Evolutionary conservation across 2,888 invertebrate species (phyloP).

Genomic region (Drosophila affinis): DNA sequence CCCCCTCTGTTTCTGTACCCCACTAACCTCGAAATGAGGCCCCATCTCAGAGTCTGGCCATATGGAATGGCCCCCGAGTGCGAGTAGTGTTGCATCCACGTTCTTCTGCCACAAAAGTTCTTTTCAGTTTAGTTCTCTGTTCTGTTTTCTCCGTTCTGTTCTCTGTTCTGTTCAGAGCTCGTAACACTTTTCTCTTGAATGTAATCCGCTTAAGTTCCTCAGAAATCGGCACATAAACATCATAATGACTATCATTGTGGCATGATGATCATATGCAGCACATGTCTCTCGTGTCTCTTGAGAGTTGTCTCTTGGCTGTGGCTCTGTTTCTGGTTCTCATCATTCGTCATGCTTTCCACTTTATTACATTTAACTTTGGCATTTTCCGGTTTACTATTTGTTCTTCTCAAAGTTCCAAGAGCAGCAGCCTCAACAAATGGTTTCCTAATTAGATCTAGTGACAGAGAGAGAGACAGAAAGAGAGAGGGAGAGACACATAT

Average conservation of each 20-base stretch:
- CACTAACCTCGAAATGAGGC: conserved; percentile 72
- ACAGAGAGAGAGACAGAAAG: neutral
- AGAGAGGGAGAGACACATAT: conserved; percentile 10
- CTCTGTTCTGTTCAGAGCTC: conserved; percentile 40
- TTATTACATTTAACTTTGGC: conserved; percentile 43
- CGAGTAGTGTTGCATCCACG: conserved; percentile 12
- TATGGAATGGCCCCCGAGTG: conserved; percentile 34
- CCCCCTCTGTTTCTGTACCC: conserved; percentile 20
- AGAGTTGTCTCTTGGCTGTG: conserved; percentile 12
- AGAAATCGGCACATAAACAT: conserved; percentile 74
- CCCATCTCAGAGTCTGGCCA: conserved; percentile 33
- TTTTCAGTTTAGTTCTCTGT: conserved; percentile 18
- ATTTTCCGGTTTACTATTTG: conserved; percentile 54
- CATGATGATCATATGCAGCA: conserved; percentile 12
- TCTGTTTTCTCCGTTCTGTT: conserved; percentile 8
- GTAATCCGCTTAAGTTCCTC: conserved; percentile 73
- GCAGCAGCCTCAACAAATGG: conserved; percentile 44
- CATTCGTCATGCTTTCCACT: conserved; percentile 73
- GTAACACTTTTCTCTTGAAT: conserved; percentile 69
- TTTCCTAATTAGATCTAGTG: conserved; percentile 68
- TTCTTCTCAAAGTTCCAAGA: conserved; percentile 34
- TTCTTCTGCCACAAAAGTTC: conserved; percentile 11
- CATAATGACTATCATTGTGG: conserved; percentile 49
- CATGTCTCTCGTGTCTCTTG: neutral
- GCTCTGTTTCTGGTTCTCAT: conserved; percentile 33